Percentiles rank a stretch among this genome's conserved stretches.
Conservation (phyloP, 2,113 vertebrate species). For the Pteruthius melanotis region DNA sequence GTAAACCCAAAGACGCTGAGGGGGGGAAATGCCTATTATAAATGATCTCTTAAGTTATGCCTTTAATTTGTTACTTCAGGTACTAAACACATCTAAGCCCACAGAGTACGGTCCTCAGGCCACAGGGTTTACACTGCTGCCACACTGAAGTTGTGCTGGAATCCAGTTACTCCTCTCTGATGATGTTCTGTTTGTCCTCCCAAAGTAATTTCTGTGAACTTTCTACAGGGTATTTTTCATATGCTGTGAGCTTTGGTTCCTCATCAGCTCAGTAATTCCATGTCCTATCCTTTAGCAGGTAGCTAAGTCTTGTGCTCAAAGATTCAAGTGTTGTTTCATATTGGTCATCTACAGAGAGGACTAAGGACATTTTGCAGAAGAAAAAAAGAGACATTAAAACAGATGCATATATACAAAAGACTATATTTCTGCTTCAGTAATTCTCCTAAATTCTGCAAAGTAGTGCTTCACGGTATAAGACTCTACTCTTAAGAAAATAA, state of each 20-base stretch:
- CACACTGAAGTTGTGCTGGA: too few species aligned
- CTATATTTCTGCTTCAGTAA: not conserved
- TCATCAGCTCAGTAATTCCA: not conserved
- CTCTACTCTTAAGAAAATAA: not conserved
- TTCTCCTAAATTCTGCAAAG: not conserved
- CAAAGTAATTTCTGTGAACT: fast-evolving
- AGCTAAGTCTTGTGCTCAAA: not conserved
- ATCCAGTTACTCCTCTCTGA: not conserved
- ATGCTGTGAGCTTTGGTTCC: not conserved
- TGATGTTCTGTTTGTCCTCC: not conserved
- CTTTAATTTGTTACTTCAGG: not conserved
- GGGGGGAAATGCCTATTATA: not conserved
- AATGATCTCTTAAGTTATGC: not conserved
- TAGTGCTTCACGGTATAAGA: not conserved
- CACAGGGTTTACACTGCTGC: not conserved
- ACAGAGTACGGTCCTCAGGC: fast-evolving
- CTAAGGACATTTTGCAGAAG: not conserved
- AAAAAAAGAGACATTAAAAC: not conserved
- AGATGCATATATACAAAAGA: not conserved
- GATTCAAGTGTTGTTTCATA: not conserved
- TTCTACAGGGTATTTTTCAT: not conserved
- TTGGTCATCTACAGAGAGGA: not conserved
- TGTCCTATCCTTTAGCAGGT: not conserved
- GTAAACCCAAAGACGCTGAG: fast-evolving
- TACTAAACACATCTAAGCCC: not conserved